These are phyloP conservation scores for Hyperopisus bebe DNA, from an alignment of 2,113 vertebrate genomes.

Conservation along the genomic window DNA sequence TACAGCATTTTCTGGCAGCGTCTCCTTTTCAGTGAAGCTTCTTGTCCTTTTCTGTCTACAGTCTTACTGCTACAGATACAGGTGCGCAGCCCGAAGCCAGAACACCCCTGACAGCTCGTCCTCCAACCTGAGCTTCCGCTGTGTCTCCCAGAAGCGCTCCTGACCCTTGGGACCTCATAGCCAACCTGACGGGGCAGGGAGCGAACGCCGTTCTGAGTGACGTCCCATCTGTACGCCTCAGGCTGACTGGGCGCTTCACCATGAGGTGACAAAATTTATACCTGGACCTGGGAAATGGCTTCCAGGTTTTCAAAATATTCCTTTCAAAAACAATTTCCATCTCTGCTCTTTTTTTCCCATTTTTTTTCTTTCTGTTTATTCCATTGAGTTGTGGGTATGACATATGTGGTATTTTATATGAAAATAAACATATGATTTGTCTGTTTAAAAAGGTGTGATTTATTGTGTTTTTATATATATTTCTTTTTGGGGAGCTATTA, in stretches of 20 bases:
- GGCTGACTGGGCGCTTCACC: not conserved
- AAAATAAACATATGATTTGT: not conserved
- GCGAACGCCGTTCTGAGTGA: not conserved
- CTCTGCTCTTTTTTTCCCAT: not conserved
- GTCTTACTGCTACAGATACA: slow-evolving; percentile 96
- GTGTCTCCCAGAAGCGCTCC: slow-evolving; percentile 53
- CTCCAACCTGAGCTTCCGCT: slow-evolving; percentile 94
- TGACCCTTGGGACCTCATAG: slow-evolving; percentile 28
- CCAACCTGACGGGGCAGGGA: not conserved
- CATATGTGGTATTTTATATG: not conserved
- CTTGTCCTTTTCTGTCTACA: slow-evolving; percentile 37
- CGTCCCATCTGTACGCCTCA: not conserved
- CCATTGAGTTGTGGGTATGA: not conserved
- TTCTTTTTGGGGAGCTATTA: not conserved
- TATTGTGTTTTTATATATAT: not conserved
- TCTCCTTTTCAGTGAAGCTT: not conserved
- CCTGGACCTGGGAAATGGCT: not conserved
- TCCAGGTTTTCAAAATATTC: not conserved
- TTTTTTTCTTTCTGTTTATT: not conserved
- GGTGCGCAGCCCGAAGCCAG: slow-evolving; percentile 91
- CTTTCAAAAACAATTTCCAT: not conserved
- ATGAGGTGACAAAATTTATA: not conserved
- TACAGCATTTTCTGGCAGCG: not conserved
- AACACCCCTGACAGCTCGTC: slow-evolving; percentile 91
- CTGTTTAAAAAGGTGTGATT: not conserved